Percentiles rank a stretch among this genome's conserved stretches.
These are phyloP conservation scores for Mionectes olivaceus DNA, from an alignment of 2,797 vertebrate species.

Conservation along the genomic window DNA sequence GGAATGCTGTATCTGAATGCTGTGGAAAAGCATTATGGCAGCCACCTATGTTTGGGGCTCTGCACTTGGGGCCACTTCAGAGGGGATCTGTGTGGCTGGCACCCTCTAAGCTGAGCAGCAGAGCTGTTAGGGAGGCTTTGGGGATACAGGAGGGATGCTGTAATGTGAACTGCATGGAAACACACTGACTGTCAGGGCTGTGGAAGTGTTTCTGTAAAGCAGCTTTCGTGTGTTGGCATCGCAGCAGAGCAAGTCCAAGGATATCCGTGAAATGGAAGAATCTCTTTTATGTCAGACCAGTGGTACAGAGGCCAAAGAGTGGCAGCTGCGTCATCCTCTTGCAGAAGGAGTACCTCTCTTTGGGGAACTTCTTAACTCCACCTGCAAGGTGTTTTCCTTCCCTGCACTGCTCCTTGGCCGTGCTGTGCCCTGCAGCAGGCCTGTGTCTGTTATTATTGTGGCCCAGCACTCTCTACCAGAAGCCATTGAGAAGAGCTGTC, in stretches of 20 bases:
- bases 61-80: neutral
- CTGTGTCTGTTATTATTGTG: accelerated
- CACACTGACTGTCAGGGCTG: accelerated
- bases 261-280: neutral
- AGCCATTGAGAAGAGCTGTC: neutral
- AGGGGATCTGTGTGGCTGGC: neutral
- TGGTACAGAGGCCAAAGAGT: neutral
- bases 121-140: neutral
- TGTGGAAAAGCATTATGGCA: neutral
- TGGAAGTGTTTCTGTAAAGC: neutral
- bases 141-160: neutral
- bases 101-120: neutral
- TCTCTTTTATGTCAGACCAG: accelerated
- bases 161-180: neutral
- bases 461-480: neutral
- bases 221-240: neutral
- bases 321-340: accelerated
- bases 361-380: neutral
- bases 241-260: accelerated
- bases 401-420: too few species aligned
- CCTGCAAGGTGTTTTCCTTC: neutral
- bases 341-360: neutral
- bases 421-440: accelerated
- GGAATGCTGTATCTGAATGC: neutral
- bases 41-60: neutral